Evolutionary conservation across 2,797 vertebrate species (phyloP).

Genomic region (Sylvilagus floridanus): DNA sequence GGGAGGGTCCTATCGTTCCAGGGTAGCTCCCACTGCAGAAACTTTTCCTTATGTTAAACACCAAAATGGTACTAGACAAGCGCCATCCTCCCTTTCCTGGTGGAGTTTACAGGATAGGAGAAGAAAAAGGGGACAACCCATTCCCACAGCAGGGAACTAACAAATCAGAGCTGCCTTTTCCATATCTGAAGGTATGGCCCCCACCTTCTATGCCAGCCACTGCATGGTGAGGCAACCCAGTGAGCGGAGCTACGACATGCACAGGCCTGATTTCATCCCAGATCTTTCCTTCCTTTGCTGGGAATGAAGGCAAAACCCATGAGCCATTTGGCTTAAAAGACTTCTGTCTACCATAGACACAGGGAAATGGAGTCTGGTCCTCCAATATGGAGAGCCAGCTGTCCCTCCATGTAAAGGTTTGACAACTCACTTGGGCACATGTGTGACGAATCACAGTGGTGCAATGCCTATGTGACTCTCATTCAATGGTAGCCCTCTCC

Average conservation of each 20-base stretch:
- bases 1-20: background rate
- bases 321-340: background rate
- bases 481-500: background rate
- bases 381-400: background rate
- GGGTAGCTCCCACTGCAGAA: background rate
- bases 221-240: accelerated
- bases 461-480: background rate
- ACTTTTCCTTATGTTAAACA: background rate
- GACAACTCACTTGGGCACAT: background rate
- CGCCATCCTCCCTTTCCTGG: background rate
- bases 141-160: background rate
- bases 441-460: background rate
- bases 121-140: background rate
- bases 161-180: background rate
- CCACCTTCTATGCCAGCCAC: background rate
- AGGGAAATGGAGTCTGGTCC: background rate
- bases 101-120: background rate
- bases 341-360: background rate
- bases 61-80: background rate
- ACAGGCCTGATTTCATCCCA: background rate
- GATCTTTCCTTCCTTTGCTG: background rate
- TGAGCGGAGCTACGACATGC: background rate
- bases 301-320: background rate
- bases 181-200: background rate
- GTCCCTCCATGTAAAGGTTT: background rate